Base-by-base conservation (phyloP, 2,113 vertebrate genomes). In the Rhinogobius similis region DNA sequence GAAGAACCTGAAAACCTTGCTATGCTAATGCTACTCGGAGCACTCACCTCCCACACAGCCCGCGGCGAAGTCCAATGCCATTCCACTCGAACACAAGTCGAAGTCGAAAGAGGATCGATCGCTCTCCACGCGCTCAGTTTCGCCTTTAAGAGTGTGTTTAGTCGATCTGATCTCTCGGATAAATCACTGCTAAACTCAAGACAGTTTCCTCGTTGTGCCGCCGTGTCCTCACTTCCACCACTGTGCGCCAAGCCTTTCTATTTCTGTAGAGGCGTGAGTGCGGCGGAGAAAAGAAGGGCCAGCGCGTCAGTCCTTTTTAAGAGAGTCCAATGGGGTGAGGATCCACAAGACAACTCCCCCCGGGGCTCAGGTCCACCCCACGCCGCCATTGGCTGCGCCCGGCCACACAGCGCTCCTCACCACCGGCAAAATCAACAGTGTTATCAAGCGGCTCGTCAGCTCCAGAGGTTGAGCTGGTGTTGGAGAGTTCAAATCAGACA, bases 301-400 rank as follows among this genome's bases (percentile, higher is more conserved):
- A 26, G 68, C 53, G 73, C 73, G 83, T 69, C 74, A 79, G 84
- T 72, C 90, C 82, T 84, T 88, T 90, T 87, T 81, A 62, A 86
- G 65, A 50, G 24, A 64, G 66, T 29, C 95, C 94, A 95, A 95
- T 94, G 52, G 83, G 73, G 29, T 56, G 3, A 39, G 29, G 10
- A 1, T 74, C 26, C 65, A 38, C 43, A 64, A 86, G 94, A 92
- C 94, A 94, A 94, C 94, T 78, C 95, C 94, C 93, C 85, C 32
- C 29, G 18, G 58, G 2, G 10, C 58, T 21, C 16, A 16, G 79
- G 65, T 75, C 80, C 90, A 65, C 89, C 90, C 88, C 82, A 52
- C 83, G 5, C 64, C 0, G 23, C 67, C 70, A 92, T 91, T 90
- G 92, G 90, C 70, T 85, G 73, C 26, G 0, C 48, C 23, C 8